Evolutionary conservation across 1,140 invertebrate genomes (phyloP).

Genomic region (Trichonephila clavipes): DNA sequence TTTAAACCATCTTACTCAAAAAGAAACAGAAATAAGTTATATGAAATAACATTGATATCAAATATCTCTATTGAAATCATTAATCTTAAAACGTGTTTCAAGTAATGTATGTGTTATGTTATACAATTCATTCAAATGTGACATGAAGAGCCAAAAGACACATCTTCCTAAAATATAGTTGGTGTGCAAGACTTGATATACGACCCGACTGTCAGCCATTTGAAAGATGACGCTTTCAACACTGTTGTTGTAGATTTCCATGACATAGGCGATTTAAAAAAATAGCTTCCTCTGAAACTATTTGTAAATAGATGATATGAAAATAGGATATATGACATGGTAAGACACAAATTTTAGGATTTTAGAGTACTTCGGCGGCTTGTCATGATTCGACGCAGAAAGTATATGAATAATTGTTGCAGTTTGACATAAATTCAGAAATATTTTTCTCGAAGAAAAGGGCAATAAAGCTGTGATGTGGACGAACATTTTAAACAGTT

Average conservation of each 20-base stretch:
- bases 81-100: background rate
- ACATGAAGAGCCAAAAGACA: background rate
- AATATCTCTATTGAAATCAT: background rate
- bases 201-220: background rate
- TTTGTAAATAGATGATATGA: background rate
- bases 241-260: background rate
- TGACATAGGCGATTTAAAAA: background rate
- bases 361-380: too few relatives aligned
- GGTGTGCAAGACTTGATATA: background rate
- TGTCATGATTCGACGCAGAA: background rate
- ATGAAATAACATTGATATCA: background rate
- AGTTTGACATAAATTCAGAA: background rate
- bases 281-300: background rate
- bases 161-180: background rate
- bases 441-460: too few relatives aligned
- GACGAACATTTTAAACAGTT: background rate
- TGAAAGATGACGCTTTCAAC: slow-evolving; percentile 1
- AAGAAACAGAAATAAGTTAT: background rate
- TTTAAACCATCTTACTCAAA: too few relatives aligned
- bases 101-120: background rate
- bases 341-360: too few relatives aligned
- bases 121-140: background rate
- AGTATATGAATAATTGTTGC: background rate
- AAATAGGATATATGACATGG: background rate
- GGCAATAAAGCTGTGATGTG: too few relatives aligned